These are phyloP conservation scores for Chondrosia reniformis DNA, from an alignment of 37 sponge, comb jelly and placozoan genomes.

Conservation along the genomic window DNA sequence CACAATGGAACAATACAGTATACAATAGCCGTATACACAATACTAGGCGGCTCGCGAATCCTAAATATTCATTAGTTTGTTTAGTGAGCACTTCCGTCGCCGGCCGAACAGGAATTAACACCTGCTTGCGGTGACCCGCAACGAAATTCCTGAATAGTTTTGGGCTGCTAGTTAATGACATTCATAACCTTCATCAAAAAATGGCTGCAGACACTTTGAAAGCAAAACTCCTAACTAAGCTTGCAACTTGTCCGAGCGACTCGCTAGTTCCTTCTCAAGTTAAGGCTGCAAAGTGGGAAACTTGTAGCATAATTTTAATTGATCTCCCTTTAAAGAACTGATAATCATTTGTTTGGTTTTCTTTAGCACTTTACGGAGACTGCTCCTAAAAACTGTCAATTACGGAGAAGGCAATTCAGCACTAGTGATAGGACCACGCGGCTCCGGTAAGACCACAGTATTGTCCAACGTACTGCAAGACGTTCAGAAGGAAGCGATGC, in stretches of 20 bases:
- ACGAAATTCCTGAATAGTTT: neutral
- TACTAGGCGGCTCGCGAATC: constrained; percentile 16
- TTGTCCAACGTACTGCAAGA: too few species aligned
- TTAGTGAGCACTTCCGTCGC: constrained; percentile 10
- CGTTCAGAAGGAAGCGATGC: too few species aligned
- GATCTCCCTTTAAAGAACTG: neutral
- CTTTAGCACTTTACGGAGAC: constrained; percentile 40
- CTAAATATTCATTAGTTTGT: neutral
- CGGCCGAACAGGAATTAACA: constrained; percentile 20
- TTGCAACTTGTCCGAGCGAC: neutral
- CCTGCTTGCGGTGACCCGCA: too few species aligned
- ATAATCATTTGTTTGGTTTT: too few species aligned
- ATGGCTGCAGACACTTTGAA: neutral
- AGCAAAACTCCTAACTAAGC: neutral
- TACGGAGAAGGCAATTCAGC: constrained; percentile 78
- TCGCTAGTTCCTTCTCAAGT: too few species aligned
- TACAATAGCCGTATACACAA: neutral
- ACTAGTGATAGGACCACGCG: constrained; percentile 76
- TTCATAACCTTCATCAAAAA: neutral
- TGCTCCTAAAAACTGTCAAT: constrained; percentile 63
- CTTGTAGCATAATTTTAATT: neutral
- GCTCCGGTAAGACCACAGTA: constrained; percentile 80
- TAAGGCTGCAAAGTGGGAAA: neutral
- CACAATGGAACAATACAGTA: constrained; percentile 21
- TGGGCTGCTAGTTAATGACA: neutral